Percentiles rank a stretch among this genome's conserved stretches.
Conservation (phyloP, 2,797 vertebrate species). For the Aulostomus chinensis region DNA sequence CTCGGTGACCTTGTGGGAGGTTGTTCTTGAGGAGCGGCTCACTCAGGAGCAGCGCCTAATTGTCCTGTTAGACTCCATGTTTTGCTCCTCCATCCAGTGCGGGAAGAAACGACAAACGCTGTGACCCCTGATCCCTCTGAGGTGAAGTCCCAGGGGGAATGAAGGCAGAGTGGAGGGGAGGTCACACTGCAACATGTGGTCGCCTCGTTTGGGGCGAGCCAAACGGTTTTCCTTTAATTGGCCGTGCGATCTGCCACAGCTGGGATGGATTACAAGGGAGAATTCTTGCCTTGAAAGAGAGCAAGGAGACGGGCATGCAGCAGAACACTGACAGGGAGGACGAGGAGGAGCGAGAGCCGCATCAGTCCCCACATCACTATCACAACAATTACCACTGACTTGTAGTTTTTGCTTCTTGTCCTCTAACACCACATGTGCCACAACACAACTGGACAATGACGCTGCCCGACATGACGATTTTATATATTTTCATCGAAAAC, state of each 20-base stretch:
- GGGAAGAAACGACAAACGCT: constrained; percentile 86
- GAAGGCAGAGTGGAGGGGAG: constrained; percentile 43
- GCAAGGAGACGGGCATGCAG: constrained; percentile 43
- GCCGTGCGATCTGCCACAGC: constrained; percentile 83
- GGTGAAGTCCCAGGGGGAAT: constrained; percentile 49
- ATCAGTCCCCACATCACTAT: constrained; percentile 20
- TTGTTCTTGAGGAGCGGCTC: constrained; percentile 14
- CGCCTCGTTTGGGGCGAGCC: constrained; percentile 80
- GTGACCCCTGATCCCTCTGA: constrained; percentile 76
- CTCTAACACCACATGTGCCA: no score
- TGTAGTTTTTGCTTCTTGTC: constrained; percentile 7
- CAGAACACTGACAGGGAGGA: constrained; percentile 10
- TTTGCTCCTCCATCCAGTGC: constrained; percentile 55
- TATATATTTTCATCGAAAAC: no score
- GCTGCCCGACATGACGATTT: not conserved
- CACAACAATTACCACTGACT: constrained; percentile 4
- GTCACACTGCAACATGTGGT: constrained; percentile 85
- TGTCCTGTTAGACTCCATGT: constrained; percentile 60
- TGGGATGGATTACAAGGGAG: constrained; percentile 86
- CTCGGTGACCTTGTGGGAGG: constrained; percentile 33
- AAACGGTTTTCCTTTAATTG: constrained; percentile 88
- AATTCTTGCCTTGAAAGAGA: constrained; percentile 76
- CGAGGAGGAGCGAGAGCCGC: constrained; percentile 7
- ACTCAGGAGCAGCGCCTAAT: constrained; percentile 55
- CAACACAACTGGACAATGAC: constrained; percentile 1